Base-by-base conservation (phyloP, 2,113 vertebrate species). In the Eulemur rufifrons region DNA sequence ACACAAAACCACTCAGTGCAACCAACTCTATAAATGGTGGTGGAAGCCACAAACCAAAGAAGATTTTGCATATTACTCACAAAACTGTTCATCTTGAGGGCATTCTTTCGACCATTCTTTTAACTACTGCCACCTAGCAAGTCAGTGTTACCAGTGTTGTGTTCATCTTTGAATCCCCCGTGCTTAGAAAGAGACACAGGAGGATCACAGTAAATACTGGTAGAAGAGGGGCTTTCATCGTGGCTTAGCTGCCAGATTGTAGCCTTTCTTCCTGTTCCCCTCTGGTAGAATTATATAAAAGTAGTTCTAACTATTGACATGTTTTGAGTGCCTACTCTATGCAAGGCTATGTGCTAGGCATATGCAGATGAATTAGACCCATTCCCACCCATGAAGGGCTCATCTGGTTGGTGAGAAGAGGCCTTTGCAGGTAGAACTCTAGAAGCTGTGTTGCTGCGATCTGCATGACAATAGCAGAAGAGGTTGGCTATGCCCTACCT, bases 11-110 rank as follows among this genome's bases (percentile, higher is more conserved):
- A 77, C 2, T 2, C 0, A 11, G 23, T 63, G 39, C 32, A 34
- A 23, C 56, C 6, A 3, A 59, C 37, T 86, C 92, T 63, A 17
- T 89, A 91, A 93, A 91, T 54, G 92, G 47, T 54, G 94, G 68
- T 71, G 5, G 45, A 69, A 97, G 68, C 91, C 86, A n/a, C 86
- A 89, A 39, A 80, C 85, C 93, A 32, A 54, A 50, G 81, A 68
- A 59, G 50, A 83, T 29, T 93, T 88, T 90, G 90, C 37, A 9
- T 42, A 23, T 78, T 59, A 45, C 27, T 18, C 39, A 63, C 42
- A 6, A 27, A 32, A 27, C 56, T 37, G 27, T 59, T 85, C 37
- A 61, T 80, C 27, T 25, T 42, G 50, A 8, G 50, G 45, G 4
- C 37, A 37, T 78, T 95, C 78, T 77, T 93, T 45, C 32, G 34